Percentiles rank a stretch among this genome's conserved stretches.
Evolutionary conservation across 2,797 vertebrate genomes (phyloP).

Genomic region (Scarus forsteni): DNA sequence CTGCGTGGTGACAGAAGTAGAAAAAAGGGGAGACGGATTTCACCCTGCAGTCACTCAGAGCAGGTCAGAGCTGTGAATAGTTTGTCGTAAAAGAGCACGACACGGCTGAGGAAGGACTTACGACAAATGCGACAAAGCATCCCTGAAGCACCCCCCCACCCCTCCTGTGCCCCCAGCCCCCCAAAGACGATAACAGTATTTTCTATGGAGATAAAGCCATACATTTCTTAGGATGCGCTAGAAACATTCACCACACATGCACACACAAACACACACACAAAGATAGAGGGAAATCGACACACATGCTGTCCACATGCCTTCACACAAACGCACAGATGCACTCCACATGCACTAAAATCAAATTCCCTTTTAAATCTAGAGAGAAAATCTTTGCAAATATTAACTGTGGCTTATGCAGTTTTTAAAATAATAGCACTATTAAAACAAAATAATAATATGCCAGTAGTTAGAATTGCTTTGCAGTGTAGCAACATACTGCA

Average conservation of each 20-base stretch:
- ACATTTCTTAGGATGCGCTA: constrained; percentile 89
- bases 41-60: constrained; percentile 49
- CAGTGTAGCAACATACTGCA: constrained; percentile 66
- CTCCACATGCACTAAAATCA: constrained; percentile 71
- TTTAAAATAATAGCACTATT: constrained; percentile 70
- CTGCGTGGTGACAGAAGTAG: constrained; percentile 37
- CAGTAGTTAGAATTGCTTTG: constrained; percentile 77
- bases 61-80: constrained; percentile 65
- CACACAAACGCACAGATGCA: constrained; percentile 70
- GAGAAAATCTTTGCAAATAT: constrained; percentile 67
- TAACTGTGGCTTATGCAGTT: constrained; percentile 80
- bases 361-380: constrained; percentile 53
- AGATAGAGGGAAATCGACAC: constrained; percentile 54
- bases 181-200: constrained; percentile 85
- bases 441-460: constrained; percentile 53
- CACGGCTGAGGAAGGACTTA: constrained; percentile 66
- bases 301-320: constrained; percentile 69
- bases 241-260: constrained; percentile 67
- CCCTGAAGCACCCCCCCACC: constrained; percentile 58
- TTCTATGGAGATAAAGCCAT: constrained; percentile 99
- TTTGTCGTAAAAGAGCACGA: constrained; percentile 51
- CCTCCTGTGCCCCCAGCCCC: constrained; percentile 49
- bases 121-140: constrained; percentile 74
- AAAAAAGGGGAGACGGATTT: constrained; percentile 35
- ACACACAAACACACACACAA: constrained; percentile 29